Conservation (phyloP, 2,797 vertebrate species). For the Cossypha niveicapilla region DNA sequence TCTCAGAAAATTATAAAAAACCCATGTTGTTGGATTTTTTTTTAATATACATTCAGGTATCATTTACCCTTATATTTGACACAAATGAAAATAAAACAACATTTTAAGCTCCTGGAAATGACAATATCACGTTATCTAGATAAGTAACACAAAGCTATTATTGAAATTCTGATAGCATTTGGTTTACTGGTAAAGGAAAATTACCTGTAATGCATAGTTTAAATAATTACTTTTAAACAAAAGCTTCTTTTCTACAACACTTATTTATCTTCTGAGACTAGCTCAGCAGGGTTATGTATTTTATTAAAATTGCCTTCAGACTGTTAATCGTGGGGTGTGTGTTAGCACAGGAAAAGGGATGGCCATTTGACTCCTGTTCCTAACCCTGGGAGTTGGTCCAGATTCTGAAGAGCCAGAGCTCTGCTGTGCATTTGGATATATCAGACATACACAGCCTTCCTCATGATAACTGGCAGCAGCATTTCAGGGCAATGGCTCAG, state of each 20-base stretch:
- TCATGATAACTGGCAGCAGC: slow-evolving; percentile 64
- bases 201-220: slow-evolving; percentile 81
- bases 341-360: slow-evolving; percentile 64
- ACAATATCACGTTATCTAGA: slow-evolving; percentile 71
- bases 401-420: slow-evolving; percentile 67
- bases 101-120: slow-evolving; percentile 69
- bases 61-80: slow-evolving; percentile 58
- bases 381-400: slow-evolving; percentile 68
- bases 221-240: slow-evolving; percentile 84
- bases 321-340: slow-evolving; percentile 69
- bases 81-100: slow-evolving; percentile 69
- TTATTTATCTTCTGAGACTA: slow-evolving; percentile 75
- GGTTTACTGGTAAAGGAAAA: slow-evolving; percentile 75
- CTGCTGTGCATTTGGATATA: slow-evolving; percentile 63
- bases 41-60: slow-evolving; percentile 39
- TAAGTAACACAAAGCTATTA: slow-evolving; percentile 66
- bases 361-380: slow-evolving; percentile 63
- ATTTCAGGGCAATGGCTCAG: slow-evolving; percentile 63
- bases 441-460: slow-evolving; percentile 65
- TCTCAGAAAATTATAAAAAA: slow-evolving; percentile 32
- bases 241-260: slow-evolving; percentile 71
- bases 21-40: background rate
- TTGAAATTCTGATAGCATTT: slow-evolving; percentile 79
- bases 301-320: slow-evolving; percentile 79
- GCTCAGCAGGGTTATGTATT: slow-evolving; percentile 73